Evolutionary conservation across 2,113 vertebrate species (phyloP).

Genomic region (Nannobrachium achirus): DNA sequence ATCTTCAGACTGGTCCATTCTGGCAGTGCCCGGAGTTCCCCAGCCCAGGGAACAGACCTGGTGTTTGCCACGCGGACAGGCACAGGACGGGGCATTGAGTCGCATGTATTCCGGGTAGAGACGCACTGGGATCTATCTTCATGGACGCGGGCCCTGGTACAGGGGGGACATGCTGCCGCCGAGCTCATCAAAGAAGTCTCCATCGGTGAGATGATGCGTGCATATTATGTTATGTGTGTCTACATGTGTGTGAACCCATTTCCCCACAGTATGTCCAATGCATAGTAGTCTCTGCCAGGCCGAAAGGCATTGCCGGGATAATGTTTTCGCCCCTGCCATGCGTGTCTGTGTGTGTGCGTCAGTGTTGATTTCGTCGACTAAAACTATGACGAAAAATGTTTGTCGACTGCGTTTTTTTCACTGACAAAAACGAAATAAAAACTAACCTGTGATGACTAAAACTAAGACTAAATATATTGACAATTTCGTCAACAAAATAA

Average conservation of each 20-base stretch:
- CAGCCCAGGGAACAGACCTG: slow-evolving; percentile 86
- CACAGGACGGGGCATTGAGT: slow-evolving; percentile 91
- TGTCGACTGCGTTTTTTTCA: no score
- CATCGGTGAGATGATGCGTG: slow-evolving; percentile 68
- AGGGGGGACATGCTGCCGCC: slow-evolving; percentile 88
- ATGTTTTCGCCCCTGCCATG: no score
- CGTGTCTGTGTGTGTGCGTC: no score
- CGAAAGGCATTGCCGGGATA: no score
- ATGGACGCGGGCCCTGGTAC: slow-evolving; percentile 92
- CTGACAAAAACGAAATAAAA: no score
- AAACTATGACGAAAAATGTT: no score
- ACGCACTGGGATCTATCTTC: slow-evolving; percentile 93
- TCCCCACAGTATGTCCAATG: background rate
- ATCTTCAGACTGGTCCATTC: slow-evolving; percentile 89
- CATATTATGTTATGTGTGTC: slow-evolving; percentile 1
- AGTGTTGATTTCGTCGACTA: no score
- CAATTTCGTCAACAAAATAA: no score
- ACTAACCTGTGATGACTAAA: no score
- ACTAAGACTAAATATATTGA: no score
- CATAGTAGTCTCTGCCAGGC: no score
- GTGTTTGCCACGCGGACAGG: slow-evolving; percentile 92
- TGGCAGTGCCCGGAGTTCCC: slow-evolving; percentile 84
- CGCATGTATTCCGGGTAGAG: slow-evolving; percentile 92
- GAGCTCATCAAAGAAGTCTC: slow-evolving; percentile 94
- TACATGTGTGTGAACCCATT: background rate